Evolutionary conservation across 2,113 vertebrate genomes (phyloP).

Genomic region (Siphamia tubifer): DNA sequence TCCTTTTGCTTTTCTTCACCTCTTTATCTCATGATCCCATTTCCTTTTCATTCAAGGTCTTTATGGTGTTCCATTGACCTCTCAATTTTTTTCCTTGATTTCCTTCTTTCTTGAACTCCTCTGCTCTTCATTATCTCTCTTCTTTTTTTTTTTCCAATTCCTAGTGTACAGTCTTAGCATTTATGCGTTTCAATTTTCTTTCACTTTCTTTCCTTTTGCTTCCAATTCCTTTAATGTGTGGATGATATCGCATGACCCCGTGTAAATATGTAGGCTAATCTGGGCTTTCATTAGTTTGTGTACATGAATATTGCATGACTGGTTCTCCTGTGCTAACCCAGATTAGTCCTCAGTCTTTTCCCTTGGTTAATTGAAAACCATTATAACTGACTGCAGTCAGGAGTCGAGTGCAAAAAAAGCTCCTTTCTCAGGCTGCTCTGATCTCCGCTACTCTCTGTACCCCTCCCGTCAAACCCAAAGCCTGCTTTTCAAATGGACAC

Average conservation of each 20-base stretch:
- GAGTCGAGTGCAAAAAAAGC: slow-evolving; percentile 41
- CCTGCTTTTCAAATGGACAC: slow-evolving; percentile 62
- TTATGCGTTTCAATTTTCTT: not conserved
- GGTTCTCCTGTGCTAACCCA: slow-evolving; percentile 36
- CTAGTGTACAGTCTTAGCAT: not conserved
- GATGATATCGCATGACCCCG: slow-evolving; percentile 35
- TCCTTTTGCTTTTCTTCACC: slow-evolving; percentile 46
- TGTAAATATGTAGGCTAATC: slow-evolving; percentile 74
- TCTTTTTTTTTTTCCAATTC: slow-evolving; percentile 5
- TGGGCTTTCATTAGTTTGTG: slow-evolving; percentile 70
- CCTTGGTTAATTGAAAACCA: slow-evolving; percentile 74
- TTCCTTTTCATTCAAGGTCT: slow-evolving; percentile 63
- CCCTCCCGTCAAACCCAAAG: slow-evolving; percentile 44
- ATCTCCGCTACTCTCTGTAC: slow-evolving; percentile 17
- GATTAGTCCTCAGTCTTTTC: slow-evolving; percentile 61
- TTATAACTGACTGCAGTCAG: slow-evolving; percentile 57
- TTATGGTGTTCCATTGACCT: slow-evolving; percentile 56
- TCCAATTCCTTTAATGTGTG: slow-evolving; percentile 31
- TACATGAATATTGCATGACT: slow-evolving; percentile 75
- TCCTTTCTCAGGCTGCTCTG: slow-evolving; percentile 43
- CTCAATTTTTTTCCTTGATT: slow-evolving; percentile 38
- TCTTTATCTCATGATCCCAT: slow-evolving; percentile 71
- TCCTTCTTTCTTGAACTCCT: slow-evolving; percentile 14
- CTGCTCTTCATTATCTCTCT: slow-evolving; percentile 35
- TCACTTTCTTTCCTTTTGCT: not conserved